Conservation (phyloP, 1,140 invertebrate genomes). For the Saccostrea cuccullata region DNA sequence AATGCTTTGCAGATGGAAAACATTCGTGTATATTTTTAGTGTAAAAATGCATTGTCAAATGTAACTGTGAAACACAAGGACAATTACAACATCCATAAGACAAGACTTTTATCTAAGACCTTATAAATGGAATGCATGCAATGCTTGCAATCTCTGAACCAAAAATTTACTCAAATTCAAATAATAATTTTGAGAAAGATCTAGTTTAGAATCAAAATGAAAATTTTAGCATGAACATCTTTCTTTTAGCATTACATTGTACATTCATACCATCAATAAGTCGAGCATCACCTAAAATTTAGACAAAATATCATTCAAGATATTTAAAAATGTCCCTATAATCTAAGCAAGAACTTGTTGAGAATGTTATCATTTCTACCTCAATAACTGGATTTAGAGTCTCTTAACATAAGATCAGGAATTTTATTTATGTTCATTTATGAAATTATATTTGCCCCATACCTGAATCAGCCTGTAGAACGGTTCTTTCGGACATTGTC, state of each 20-base stretch:
- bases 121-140: neutral
- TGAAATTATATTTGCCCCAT: conserved; percentile 5
- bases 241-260: neutral
- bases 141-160: neutral
- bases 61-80: neutral
- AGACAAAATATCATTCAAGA: conserved; percentile 1
- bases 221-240: neutral
- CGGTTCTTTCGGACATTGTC: conserved; percentile 77
- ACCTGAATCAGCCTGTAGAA: conserved; percentile 75
- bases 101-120: neutral
- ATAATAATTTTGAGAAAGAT: neutral
- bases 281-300: conserved; percentile 27
- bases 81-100: neutral
- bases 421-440: neutral
- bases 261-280: conserved; percentile 34
- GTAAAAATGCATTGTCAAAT: neutral
- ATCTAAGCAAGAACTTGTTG: neutral
- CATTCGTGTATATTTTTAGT: neutral
- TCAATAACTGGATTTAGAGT: neutral
- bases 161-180: neutral
- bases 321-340: neutral
- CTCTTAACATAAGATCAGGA: neutral
- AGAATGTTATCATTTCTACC: neutral
- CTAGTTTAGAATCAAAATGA: neutral
- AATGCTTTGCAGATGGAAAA: neutral